These are phyloP conservation scores for Atrichornis clamosus DNA, from an alignment of 2,113 vertebrate species.

Conservation along the genomic window DNA sequence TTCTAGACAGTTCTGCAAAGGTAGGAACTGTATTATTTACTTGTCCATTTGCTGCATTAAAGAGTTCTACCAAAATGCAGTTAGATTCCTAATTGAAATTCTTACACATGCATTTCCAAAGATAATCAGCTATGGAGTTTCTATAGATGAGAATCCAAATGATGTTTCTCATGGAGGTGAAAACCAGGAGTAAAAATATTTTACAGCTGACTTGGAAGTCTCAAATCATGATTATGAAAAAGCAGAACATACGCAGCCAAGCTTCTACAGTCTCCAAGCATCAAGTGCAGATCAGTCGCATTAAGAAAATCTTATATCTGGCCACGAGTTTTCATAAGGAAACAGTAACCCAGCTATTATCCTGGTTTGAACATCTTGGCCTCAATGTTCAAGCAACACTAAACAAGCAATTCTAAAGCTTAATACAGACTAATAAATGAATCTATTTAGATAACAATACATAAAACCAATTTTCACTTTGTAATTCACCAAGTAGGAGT, in stretches of 20 bases:
- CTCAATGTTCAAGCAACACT: neutral
- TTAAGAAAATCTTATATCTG: neutral
- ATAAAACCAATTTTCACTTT: neutral
- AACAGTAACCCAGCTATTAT: neutral
- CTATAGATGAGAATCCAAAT: neutral
- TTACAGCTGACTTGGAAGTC: neutral
- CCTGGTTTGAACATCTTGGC: neutral
- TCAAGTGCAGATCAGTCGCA: neutral
- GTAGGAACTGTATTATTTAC: slow-evolving; percentile 56
- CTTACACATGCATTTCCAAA: neutral
- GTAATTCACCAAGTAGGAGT: neutral
- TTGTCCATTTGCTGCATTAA: neutral
- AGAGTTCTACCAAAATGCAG: neutral
- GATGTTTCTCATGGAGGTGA: neutral
- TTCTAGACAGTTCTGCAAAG: slow-evolving; percentile 90
- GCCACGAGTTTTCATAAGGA: neutral
- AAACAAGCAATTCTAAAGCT: neutral
- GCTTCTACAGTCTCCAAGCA: neutral
- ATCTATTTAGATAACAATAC: neutral
- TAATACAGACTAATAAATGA: neutral
- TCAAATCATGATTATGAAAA: neutral
- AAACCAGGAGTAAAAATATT: neutral
- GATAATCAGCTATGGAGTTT: neutral
- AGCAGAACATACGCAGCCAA: neutral
- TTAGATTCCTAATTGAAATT: neutral